Conservation (phyloP, 2,113 vertebrate species). For the Porphyrio hochstetteri region DNA sequence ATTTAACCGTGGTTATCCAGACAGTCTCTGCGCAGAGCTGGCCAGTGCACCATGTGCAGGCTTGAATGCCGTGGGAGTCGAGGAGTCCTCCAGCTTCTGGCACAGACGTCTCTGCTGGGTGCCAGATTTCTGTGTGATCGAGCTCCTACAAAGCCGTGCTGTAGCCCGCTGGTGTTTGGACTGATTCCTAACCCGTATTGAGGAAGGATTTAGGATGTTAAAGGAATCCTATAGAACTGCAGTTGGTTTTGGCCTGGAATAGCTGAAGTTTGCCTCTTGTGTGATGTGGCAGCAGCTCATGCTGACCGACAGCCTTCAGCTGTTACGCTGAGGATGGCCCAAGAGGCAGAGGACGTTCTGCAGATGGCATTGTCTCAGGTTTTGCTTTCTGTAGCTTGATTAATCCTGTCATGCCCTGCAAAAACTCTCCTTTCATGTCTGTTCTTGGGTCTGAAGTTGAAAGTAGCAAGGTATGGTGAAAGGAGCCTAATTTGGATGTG, state of each 20-base stretch:
- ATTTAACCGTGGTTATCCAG: neutral
- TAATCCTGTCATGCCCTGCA: slow-evolving; percentile 11
- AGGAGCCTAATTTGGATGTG: slow-evolving; percentile 14
- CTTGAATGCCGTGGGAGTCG: slow-evolving; percentile 12
- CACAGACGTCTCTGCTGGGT: neutral
- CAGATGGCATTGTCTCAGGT: neutral
- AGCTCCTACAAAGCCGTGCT: neutral
- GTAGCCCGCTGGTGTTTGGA: neutral
- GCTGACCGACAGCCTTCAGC: neutral
- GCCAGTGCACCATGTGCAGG: neutral
- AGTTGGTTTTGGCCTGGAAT: neutral
- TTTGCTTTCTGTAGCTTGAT: slow-evolving; percentile 8
- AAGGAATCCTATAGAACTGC: neutral
- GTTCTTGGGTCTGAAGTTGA: neutral
- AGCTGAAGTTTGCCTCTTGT: accelerated
- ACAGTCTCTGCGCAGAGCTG: neutral
- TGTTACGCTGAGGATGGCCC: neutral
- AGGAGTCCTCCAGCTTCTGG: neutral
- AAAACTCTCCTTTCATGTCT: slow-evolving; percentile 40
- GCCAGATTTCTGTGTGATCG: neutral
- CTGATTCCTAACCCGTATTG: neutral
- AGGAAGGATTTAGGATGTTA: neutral
- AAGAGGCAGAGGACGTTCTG: neutral
- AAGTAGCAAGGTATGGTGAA: slow-evolving; percentile 27
- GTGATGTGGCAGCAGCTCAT: neutral